Evolutionary conservation across 2,888 invertebrate genomes (phyloP), one percentile per base, ranked within the genome.

Genomic region (Piscicola geometra): DNA sequence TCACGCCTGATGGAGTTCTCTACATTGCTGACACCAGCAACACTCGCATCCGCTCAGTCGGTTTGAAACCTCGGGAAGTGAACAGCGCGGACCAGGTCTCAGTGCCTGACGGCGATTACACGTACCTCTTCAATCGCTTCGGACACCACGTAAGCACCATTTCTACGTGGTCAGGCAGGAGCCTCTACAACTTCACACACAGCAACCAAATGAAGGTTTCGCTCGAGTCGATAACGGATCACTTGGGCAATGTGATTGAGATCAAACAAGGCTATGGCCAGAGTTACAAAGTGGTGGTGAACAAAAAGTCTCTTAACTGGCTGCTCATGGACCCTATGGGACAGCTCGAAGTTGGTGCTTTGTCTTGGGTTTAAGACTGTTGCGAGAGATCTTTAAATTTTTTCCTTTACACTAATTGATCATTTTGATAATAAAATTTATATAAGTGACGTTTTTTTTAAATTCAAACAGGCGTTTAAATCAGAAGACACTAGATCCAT

Each of bases 111-210:
- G 92, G 93, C 0, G 93, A 94, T 80, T 97, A 98, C 87, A 89
- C 95, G 77, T 87, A 85, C 79, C 81, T 84, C 12, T 87, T 87
- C 81, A 86, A 86, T 79, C 80, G 85, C 41, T 94, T 94, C 83
- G 98, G 99, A 0, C 96, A 97, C 85, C 99, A 99, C 86, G 92
- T 93, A 33, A 91, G 92, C 36, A 97, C 97, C 1, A 92, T 92
- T 85, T 95, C 96, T 85, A 87, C 97, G 77, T 92, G 95, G 70
- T 95, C 96, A 21, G 94, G 93, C 69, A 93, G 93, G 86, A 92
- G 92, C 1, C 89, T 94, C 84, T 97, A 96, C 86, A 93, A 94
- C 70, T 98, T 98, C 88, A 89, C 94, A 35, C 98, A 98, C 88
- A 95, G 94, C 81, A 94, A 95, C 84, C 95, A 95, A 0, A 94